A percentile compares a stretch with the other conserved stretches of the same genome.
phyloP scores from a whole-genome alignment of 2,113 vertebrate genomes.

The Menura novaehollandiae region DNA sequence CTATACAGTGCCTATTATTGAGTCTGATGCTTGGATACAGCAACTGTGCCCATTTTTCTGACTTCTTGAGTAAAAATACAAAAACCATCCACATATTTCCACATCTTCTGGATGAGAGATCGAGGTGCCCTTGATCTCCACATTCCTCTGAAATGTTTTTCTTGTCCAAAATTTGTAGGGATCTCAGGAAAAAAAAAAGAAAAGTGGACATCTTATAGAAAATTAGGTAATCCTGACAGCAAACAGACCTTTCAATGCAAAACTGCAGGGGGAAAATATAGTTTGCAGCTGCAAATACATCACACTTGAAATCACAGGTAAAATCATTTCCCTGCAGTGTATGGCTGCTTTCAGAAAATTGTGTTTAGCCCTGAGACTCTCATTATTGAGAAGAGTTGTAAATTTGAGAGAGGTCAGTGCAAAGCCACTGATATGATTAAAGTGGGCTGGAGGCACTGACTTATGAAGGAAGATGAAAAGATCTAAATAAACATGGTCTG shows the following conservation, averaged over 20 bases:
- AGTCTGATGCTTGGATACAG: not conserved
- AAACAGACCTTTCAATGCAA: not conserved
- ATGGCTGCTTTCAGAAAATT: conserved; percentile 23
- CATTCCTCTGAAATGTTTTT: not conserved
- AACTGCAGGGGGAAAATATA: not conserved
- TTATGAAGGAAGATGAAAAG: conserved; percentile 36
- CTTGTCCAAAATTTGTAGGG: not conserved
- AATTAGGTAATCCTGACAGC: not conserved
- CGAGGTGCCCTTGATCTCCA: not conserved
- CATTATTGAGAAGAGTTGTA: conserved; percentile 45
- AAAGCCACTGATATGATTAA: conserved; percentile 50
- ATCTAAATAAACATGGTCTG: conserved; percentile 36
- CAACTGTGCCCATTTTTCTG: not conserved
- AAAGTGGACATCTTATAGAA: not conserved
- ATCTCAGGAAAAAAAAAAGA: not conserved
- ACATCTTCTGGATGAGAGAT: not conserved
- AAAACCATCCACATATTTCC: not conserved
- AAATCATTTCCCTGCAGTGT: not conserved
- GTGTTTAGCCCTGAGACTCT: conserved; percentile 32
- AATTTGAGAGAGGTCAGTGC: conserved; percentile 37
- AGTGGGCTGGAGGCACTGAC: conserved; percentile 39
- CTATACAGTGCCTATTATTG: not conserved
- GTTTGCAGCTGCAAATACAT: conserved; percentile 15
- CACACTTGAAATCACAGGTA: conserved; percentile 20
- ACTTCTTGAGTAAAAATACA: not conserved